A percentile compares a stretch with the other conserved stretches of the same genome.
Evolutionary conservation across 2,113 vertebrate species (phyloP).

Genomic region (Picathartes gymnocephalus): DNA sequence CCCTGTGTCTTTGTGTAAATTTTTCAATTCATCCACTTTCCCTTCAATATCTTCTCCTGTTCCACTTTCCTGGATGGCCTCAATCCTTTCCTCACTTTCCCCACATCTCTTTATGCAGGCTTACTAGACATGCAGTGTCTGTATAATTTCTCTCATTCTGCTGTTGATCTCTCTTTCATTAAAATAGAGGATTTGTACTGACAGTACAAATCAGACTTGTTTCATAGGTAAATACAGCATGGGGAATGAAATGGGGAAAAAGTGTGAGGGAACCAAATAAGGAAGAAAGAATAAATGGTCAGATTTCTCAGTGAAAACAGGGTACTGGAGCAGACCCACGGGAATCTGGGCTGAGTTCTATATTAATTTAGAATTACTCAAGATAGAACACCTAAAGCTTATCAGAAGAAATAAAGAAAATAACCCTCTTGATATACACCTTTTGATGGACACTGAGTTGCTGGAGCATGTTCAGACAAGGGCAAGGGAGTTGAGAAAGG

Average conservation of each 20-base stretch:
- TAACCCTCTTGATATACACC: accelerated
- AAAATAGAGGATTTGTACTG: too few species aligned
- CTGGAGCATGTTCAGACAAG: background rate
- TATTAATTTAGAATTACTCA: background rate
- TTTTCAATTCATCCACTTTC: too few species aligned
- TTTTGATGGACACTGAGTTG: background rate
- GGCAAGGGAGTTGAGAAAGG: background rate
- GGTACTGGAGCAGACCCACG: background rate
- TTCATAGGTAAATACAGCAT: background rate
- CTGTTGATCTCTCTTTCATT: too few species aligned
- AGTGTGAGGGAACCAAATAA: background rate
- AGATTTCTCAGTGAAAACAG: background rate
- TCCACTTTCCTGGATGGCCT: too few species aligned
- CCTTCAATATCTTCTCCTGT: too few species aligned
- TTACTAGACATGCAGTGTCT: too few species aligned
- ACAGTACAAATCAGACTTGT: background rate
- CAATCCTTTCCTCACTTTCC: too few species aligned
- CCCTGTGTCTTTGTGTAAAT: too few species aligned
- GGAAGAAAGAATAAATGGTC: background rate
- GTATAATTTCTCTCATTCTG: too few species aligned
- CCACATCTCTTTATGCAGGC: too few species aligned
- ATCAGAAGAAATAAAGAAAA: background rate
- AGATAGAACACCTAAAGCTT: background rate
- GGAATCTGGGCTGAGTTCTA: background rate
- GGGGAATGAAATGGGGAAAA: background rate